Evolutionary conservation across 2,113 vertebrate species (phyloP).

Genomic region (Cyanistes caeruleus): DNA sequence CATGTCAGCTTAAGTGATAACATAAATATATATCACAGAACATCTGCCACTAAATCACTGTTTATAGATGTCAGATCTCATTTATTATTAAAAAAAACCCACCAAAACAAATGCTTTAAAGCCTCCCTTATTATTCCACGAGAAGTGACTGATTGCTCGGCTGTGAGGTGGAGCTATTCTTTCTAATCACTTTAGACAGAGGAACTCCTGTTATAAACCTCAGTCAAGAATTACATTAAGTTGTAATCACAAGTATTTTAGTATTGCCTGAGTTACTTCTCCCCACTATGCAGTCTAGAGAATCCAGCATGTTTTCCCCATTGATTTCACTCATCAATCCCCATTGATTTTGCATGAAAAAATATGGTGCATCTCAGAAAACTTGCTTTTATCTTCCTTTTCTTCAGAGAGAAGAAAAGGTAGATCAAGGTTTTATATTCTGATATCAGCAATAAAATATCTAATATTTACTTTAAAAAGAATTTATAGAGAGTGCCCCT

Average conservation of each 20-base stretch:
- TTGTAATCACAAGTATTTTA: neutral
- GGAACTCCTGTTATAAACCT: neutral
- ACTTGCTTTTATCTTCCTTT: neutral
- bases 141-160: constrained; percentile 2
- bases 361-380: neutral
- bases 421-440: neutral
- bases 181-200: constrained; percentile 14
- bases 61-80: constrained; percentile 61
- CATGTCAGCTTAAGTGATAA: constrained; percentile 55
- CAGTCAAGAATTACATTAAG: neutral
- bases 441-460: neutral
- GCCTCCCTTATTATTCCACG: constrained; percentile 5
- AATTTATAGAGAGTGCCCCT: neutral
- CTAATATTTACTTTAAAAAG: neutral
- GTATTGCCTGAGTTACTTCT: neutral
- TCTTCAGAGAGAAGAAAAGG: neutral
- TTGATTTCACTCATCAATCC: constrained; percentile 10
- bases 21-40: constrained; percentile 62
- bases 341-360: neutral
- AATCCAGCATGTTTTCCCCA: neutral
- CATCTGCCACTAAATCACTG: constrained; percentile 64
- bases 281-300: neutral
- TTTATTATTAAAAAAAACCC: constrained; percentile 39
- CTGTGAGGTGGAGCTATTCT: neutral
- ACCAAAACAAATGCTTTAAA: constrained; percentile 30